Conservation (phyloP, 2,888 invertebrate species). For the Agrochola lychnidis region DNA sequence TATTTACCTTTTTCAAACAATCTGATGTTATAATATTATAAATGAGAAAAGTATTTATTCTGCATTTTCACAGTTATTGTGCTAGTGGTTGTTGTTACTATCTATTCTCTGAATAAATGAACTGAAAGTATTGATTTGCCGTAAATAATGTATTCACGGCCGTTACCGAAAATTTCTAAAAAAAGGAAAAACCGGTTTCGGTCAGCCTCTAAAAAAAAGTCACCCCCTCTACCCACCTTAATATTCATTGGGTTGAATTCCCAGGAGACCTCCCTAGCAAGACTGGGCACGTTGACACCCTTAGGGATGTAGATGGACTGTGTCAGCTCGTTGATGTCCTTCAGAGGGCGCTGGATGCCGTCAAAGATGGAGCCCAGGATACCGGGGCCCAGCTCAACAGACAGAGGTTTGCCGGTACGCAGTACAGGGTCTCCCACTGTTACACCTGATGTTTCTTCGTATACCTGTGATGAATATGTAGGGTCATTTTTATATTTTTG, state of each 20-base stretch:
- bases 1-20: background rate
- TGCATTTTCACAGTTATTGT: background rate
- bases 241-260: slow-evolving; percentile 97
- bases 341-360: slow-evolving; percentile 99
- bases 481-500: no score
- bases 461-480: slow-evolving; percentile 91
- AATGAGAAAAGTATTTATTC: no score
- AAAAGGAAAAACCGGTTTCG: no score
- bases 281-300: slow-evolving; percentile 98
- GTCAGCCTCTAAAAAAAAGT: background rate
- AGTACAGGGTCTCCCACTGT: slow-evolving; percentile 99
- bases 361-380: slow-evolving; percentile 99
- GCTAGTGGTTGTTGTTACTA: background rate
- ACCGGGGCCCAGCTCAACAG: slow-evolving; percentile 99
- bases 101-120: background rate
- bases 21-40: background rate
- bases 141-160: background rate
- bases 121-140: background rate
- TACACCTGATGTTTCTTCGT: slow-evolving; percentile 99
- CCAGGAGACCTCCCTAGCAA: slow-evolving; percentile 96
- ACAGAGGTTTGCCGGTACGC: slow-evolving; percentile 99
- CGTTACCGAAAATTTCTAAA: background rate
- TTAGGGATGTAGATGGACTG: slow-evolving; percentile 99
- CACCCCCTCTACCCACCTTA: slow-evolving; percentile 88
- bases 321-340: slow-evolving; percentile 98